Evolutionary conservation across 2,113 vertebrate species (phyloP).

Genomic region (Limnothrissa miodon): DNA sequence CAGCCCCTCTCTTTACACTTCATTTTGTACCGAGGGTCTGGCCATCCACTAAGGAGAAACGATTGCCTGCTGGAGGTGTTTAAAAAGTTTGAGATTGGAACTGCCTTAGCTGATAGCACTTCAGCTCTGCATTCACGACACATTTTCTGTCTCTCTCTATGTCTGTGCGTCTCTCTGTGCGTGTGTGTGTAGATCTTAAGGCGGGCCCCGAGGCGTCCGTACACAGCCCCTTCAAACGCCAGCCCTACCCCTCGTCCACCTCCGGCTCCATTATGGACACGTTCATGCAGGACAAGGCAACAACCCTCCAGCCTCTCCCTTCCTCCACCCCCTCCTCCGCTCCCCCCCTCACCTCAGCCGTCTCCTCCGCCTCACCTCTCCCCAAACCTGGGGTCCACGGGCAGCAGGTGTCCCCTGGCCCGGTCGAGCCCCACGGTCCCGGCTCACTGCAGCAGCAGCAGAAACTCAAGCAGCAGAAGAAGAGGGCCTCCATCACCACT

Average conservation of each 20-base stretch:
- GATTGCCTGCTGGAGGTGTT: too few relatives aligned
- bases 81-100: too few relatives aligned
- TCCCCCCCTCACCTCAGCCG: constrained; percentile 63
- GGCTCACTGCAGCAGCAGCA: constrained; percentile 94
- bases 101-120: too few relatives aligned
- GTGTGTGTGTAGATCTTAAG: constrained; percentile 80
- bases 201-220: constrained; percentile 75
- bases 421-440: constrained; percentile 90
- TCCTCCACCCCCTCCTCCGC: constrained; percentile 68
- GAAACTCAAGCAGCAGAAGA: constrained; percentile 94
- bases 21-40: too few relatives aligned
- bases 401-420: constrained; percentile 86
- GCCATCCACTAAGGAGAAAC: too few relatives aligned
- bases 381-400: constrained; percentile 66
- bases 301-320: constrained; percentile 47
- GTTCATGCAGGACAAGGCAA: constrained; percentile 90
- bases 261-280: constrained; percentile 90
- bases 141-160: too few relatives aligned
- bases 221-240: constrained; percentile 90
- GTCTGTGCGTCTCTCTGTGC: background rate
- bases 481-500: constrained; percentile 87
- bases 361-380: constrained; percentile 76
- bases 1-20: too few relatives aligned
- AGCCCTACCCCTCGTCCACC: constrained; percentile 81
- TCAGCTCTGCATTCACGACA: too few relatives aligned